A percentile compares a stretch with the other conserved stretches of the same genome.
Evolutionary conservation across 2,797 vertebrate genomes (phyloP).

Genomic region (Micrastur ruficollis): DNA sequence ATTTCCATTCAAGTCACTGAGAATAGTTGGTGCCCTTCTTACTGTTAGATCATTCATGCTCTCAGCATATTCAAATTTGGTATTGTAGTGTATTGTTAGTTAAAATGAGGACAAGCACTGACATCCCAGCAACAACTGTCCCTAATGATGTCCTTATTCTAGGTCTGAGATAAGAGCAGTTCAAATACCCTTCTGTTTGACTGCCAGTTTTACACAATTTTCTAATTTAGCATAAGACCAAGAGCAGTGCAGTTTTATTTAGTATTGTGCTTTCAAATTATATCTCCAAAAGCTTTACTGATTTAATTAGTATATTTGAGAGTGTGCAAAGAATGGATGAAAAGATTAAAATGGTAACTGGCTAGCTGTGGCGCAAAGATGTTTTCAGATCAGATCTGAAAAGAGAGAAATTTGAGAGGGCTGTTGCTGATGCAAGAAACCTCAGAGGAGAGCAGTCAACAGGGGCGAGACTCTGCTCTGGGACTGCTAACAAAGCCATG

Average conservation of each 20-base stretch:
- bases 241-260: not conserved
- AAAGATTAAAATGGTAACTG: not conserved
- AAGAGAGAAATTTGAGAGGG: conserved; percentile 13
- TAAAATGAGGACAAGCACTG: conserved; percentile 47
- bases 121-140: conserved; percentile 6
- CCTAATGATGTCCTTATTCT: conserved; percentile 19
- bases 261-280: not conserved
- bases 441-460: conserved; percentile 1
- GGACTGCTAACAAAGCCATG: not conserved
- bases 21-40: conserved; percentile 10
- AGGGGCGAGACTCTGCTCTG: not conserved
- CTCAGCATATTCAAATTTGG: conserved; percentile 39
- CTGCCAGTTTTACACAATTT: conserved; percentile 22
- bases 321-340: not conserved
- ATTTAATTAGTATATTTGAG: conserved; percentile 31
- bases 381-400: conserved; percentile 15
- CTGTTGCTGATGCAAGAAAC: conserved; percentile 1
- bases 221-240: not conserved
- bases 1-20: conserved; percentile 38
- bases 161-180: conserved; percentile 33
- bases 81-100: not conserved
- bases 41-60: not conserved
- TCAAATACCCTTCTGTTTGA: conserved; percentile 27
- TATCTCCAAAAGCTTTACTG: not conserved
- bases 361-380: not conserved